Base-by-base conservation (phyloP, 2,888 invertebrate genomes). In the Therioaphis trifolii region DNA sequence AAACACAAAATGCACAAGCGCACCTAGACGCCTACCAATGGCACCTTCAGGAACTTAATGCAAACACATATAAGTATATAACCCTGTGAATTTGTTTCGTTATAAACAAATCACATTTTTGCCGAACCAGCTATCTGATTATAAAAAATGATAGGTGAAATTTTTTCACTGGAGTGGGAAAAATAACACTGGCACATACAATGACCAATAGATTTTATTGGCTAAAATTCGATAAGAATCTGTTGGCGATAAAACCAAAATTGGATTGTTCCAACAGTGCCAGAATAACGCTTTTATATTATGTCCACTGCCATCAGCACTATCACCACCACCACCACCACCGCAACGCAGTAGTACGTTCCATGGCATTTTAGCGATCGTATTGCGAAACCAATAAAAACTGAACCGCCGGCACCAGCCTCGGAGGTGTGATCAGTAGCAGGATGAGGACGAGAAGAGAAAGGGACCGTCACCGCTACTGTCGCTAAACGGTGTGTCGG, bases 321-420 rank as follows among this genome's bases (percentile, higher is more conserved):
- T 5, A 21, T 55, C 55, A n/a, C 21, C 21, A 9, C 52, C 72
- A 29, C n/a, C 29, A 5, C 27, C 61, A 15, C 29, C 9, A 15
- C 52, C 7, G 14, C 76, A 18, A 43, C 61, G 27, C 27, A 27
- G 3, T 63, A 18, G 2, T 63, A 3, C 29, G 46, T 27, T 61
- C 46, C 61, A 55, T 21, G n/a, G 66, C 55, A 5, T 69, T 69
- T 71, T 79, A 40, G 68, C 66, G 43, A 69, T 79, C n/a, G 43
- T 76, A 46, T 76, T 76, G 63, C 68, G n/a, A 79, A 69, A 58
- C 79, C 69, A 71, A 79, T 79, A 79, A 71, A 79, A 78, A 58
- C 63, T 18, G 66, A 58, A 40, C 24, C 4, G 43, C 40, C 40
- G 29, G 35, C 74, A 18, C 12, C 24, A 11, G 12, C 27, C 9